Base-by-base conservation (phyloP, 1,140 invertebrate species). In the Drosophila murphyi region DNA sequence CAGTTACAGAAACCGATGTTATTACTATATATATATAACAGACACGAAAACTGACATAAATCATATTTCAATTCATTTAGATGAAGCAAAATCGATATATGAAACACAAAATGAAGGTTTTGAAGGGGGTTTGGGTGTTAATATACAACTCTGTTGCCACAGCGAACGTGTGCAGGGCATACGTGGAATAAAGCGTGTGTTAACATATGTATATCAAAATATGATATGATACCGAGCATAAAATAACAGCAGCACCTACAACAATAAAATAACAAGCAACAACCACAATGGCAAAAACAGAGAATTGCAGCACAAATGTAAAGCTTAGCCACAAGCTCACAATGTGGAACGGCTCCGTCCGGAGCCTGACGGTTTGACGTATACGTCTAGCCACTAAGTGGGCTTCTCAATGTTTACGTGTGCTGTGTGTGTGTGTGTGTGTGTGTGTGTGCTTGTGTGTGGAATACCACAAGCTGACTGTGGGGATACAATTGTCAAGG, bases 331-430 rank as follows among this genome's bases (percentile, higher is more conserved):
- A 57, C 65, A 70, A 74, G 72, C 72, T 70, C 62, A 69, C 65
- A 70, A 74, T 56, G 20, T 62, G 65, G 51, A 74, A 74, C 51
- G 51, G 31, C 45, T 39, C 28, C 45, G 51, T 34, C 32, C 35
- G 31, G 35, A 56, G 41, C 43, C 61, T 74, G 65, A 74, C 65
- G 72, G 72, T 29, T 74, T 74, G 72, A 74, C 57, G 65, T 61
- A 74, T 74, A 65, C 65, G 65, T 62, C 57, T 70, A 70, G 65
- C 72, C 72, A 74, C 72, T 74, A 69, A 69, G 72, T 74, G 72
- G 72, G 50, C 72, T 74, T 41, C 72, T 74, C 72, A 73, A 68
- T 73, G 70, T 57, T 48, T 52, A 2, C 8, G n/a, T 29, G 20
- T 1, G 20, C 20, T 20, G 31, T n/a, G 39, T 59, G 5, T 29